phyloP scores from a whole-genome alignment of 2,113 vertebrate genomes.

The Paratilapia polleni region DNA sequence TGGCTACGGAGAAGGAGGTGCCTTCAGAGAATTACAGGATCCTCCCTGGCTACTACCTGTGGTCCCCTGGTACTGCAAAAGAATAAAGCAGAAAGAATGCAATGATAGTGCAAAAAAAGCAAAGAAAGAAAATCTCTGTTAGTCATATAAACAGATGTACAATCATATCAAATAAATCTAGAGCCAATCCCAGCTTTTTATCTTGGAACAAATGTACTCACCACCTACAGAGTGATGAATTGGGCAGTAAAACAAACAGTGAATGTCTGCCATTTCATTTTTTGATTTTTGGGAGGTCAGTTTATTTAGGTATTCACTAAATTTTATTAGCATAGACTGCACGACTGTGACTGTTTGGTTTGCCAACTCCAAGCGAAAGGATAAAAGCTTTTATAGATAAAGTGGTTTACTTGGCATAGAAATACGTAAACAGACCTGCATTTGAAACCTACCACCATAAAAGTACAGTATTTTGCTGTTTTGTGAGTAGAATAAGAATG shows the following conservation, averaged over 20 bases:
- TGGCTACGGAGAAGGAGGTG: conserved; percentile 79
- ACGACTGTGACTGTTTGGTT: background rate
- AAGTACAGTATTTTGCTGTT: background rate
- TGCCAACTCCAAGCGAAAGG: background rate
- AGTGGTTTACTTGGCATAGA: conserved; percentile 31
- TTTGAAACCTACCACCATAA: conserved; percentile 7
- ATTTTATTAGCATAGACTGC: conserved; percentile 5
- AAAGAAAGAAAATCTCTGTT: background rate
- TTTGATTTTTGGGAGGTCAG: background rate
- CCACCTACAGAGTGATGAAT: conserved; percentile 14
- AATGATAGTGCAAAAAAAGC: background rate
- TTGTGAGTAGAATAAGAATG: conserved; percentile 7
- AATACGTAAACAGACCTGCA: conserved; percentile 7
- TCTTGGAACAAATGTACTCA: conserved; percentile 1
- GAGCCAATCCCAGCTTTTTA: background rate
- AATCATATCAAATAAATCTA: conserved; percentile 11
- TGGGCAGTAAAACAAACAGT: conserved; percentile 15
- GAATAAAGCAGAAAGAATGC: background rate
- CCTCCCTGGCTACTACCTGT: conserved; percentile 79
- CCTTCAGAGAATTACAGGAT: conserved; percentile 83
- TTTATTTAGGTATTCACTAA: conserved; percentile 21
- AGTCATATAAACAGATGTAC: background rate
- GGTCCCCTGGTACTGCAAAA: conserved; percentile 75
- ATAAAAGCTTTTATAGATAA: conserved; percentile 22
- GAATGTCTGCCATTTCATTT: conserved; percentile 13